phyloP scores from a whole-genome alignment of 2,113 vertebrate species.

The Malurus melanocephalus region DNA sequence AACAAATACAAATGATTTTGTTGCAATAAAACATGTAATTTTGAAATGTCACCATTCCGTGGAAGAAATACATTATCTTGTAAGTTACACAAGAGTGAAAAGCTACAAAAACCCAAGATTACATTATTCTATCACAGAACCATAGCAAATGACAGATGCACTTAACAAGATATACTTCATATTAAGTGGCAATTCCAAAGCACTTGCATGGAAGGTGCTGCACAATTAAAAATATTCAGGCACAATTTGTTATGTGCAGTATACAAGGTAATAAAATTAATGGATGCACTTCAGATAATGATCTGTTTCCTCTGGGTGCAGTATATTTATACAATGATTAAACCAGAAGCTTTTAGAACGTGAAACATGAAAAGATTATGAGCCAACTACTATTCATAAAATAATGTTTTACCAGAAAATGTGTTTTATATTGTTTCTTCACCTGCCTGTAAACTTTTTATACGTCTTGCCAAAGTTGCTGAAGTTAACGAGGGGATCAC shows the following conservation, averaged over 20 bases:
- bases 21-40: not conserved
- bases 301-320: constrained; percentile 66
- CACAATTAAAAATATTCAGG: constrained; percentile 70
- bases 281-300: constrained; percentile 73
- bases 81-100: constrained; percentile 25
- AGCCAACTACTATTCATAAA: constrained; percentile 46
- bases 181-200: constrained; percentile 63
- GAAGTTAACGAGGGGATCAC: not conserved
- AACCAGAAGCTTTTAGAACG: constrained; percentile 60
- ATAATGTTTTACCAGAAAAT: constrained; percentile 41
- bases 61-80: not conserved
- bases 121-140: constrained; percentile 17
- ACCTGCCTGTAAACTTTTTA: not conserved
- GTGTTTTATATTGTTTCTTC: constrained; percentile 35
- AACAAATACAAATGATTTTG: constrained; percentile 17
- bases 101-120: constrained; percentile 10
- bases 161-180: constrained; percentile 55
- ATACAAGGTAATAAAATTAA: constrained; percentile 74
- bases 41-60: not conserved
- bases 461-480: not conserved
- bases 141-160: constrained; percentile 45
- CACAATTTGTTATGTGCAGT: constrained; percentile 60
- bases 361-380: constrained; percentile 61
- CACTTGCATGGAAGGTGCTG: constrained; percentile 52
- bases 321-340: constrained; percentile 68